Percentiles rank a stretch among this genome's conserved stretches.
Evolutionary conservation across 2,888 invertebrate species (phyloP).

Genomic region (Eudemis profundana): DNA sequence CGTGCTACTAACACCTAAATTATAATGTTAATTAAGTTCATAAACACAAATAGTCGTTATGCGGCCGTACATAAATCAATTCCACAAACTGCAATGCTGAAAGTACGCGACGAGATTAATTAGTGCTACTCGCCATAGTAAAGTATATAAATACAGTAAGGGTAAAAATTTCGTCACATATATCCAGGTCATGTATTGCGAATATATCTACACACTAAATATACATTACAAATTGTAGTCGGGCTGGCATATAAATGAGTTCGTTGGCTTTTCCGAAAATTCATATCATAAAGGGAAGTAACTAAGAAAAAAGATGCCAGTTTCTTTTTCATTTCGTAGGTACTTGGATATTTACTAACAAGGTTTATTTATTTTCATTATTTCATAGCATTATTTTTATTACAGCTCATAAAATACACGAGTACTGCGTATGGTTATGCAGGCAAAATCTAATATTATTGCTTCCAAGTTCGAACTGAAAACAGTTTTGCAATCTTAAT

Average conservation of each 20-base stretch:
- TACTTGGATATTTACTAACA: too few relatives aligned
- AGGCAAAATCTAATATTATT: conserved; percentile 51
- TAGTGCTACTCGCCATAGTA: conserved; percentile 37
- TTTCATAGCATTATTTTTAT: background rate
- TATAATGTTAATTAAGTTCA: conserved; percentile 26
- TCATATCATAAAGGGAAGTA: too few relatives aligned
- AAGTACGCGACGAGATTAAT: conserved; percentile 53
- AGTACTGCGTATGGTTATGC: conserved; percentile 39
- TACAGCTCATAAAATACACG: too few relatives aligned
- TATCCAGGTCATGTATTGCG: too few relatives aligned
- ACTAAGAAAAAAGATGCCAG: too few relatives aligned
- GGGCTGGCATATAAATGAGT: too few relatives aligned
- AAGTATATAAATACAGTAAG: background rate
- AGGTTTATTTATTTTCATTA: too few relatives aligned
- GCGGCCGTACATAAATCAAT: conserved; percentile 40
- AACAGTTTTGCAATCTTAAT: conserved; percentile 65
- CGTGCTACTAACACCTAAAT: conserved; percentile 4
- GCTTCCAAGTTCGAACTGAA: conserved; percentile 48
- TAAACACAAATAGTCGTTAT: conserved; percentile 26
- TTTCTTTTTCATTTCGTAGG: too few relatives aligned
- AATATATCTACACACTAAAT: too few relatives aligned
- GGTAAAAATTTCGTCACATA: too few relatives aligned
- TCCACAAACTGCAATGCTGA: conserved; percentile 41
- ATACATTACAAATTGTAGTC: too few relatives aligned
- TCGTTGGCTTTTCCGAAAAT: too few relatives aligned